Evolutionary conservation across 2,113 vertebrate species (phyloP), one percentile per base, ranked within the genome.

Genomic region (Myodes glareolus): DNA sequence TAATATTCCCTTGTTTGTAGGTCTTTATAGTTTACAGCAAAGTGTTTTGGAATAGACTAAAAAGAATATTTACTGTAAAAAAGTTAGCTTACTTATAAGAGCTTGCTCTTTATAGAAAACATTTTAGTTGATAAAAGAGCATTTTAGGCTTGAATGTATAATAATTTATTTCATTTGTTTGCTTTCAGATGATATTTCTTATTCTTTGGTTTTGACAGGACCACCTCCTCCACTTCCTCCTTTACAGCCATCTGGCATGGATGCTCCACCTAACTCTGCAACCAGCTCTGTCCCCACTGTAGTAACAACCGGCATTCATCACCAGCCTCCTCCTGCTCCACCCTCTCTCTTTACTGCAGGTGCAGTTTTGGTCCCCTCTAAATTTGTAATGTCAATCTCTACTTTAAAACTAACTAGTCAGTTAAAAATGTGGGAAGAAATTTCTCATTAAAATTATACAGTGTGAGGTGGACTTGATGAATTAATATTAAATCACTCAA

Each of bases 181-280:
- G 94, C 97, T 97, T 98, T 97, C 97, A 98, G 96, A 97, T 98
- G 97, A 98, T 98, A 96, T 98, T 97, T 97, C 92, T 98, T 97
- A 88, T 94, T 98, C 98, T 98, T 97, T 97, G 90, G 97, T 88
- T 97, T 97, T 97, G 91, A 78, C 98, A 99, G 99, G 99, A 97
- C 99, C 99, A 93, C 99, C 99, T 85, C 99, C 99, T 97, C 99
- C 99, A 0, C 99, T 99, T 97, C 99, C 99, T 97, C 99, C 99
- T 19, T 95, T 99, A 86, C 99, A 99, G 96, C 99, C 99, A 68
- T 99, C 99, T 97, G 99, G 99, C 95, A 99, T 99, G 99, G 99
- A 99, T 97, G 99, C 98, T 50, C 99, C 99, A 87, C 99, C 99
- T 88, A 99, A 99, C 94, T 99, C 99, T 94, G 99, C 99, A 93